phyloP scores from a whole-genome alignment of 2,797 vertebrate species.

The Typhlichthys eigenmanni region DNA sequence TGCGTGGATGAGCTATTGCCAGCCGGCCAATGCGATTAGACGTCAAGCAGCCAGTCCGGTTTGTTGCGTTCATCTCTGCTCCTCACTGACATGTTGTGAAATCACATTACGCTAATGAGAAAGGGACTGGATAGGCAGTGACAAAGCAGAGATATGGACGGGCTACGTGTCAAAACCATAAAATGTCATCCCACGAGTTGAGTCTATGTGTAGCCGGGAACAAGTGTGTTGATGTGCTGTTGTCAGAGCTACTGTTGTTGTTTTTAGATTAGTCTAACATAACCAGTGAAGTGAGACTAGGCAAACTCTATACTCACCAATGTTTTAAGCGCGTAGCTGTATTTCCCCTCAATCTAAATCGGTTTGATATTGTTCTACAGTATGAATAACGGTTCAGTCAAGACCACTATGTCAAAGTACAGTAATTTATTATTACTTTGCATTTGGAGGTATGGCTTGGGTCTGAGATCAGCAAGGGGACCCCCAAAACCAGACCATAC shows the following conservation, averaged over 20 bases:
- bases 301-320: background rate
- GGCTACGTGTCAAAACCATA: constrained; percentile 84
- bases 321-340: too few relatives aligned
- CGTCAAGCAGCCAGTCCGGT: constrained; percentile 67
- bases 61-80: constrained; percentile 71
- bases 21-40: constrained; percentile 53
- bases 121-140: constrained; percentile 85
- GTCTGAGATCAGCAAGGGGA: too few relatives aligned
- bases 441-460: too few relatives aligned
- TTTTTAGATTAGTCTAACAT: constrained; percentile 22
- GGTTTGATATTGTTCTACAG: too few relatives aligned
- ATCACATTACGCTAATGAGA: constrained; percentile 88
- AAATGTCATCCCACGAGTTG: constrained; percentile 58
- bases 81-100: constrained; percentile 75
- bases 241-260: constrained; percentile 30
- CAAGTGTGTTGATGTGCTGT: constrained; percentile 25
- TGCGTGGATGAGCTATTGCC: constrained; percentile 65
- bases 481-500: too few relatives aligned
- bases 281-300: background rate
- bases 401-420: too few relatives aligned
- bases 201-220: constrained; percentile 17
- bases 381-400: too few relatives aligned
- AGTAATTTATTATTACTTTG: too few relatives aligned
- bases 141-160: constrained; percentile 83
- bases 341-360: background rate